These are phyloP conservation scores for Conus ventricosus DNA, from an alignment of 1,140 invertebrate genomes.

Conservation along the genomic window DNA sequence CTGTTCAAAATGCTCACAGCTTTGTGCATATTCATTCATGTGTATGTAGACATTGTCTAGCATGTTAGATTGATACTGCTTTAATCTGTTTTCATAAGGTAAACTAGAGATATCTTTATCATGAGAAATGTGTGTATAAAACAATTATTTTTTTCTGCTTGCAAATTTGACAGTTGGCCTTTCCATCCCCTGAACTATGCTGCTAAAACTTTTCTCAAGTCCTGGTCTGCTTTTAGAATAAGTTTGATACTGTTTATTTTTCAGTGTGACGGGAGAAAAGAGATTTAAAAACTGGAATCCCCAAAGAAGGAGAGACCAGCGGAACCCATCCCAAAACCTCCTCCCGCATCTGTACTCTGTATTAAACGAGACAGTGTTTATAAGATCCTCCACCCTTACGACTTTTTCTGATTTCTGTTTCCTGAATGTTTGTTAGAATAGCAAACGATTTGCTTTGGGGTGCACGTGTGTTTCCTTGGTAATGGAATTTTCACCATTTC, in stretches of 20 bases:
- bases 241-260: constrained; percentile 22
- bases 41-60: no score
- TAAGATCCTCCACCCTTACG: constrained; percentile 64
- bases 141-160: no score
- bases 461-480: constrained; percentile 31
- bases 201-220: no score
- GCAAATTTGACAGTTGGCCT: no score
- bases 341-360: constrained; percentile 54
- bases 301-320: constrained; percentile 40
- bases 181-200: no score
- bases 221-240: neutral
- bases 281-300: constrained; percentile 37
- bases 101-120: no score
- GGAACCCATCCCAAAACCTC: constrained; percentile 49
- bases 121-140: no score
- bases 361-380: constrained; percentile 60
- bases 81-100: no score
- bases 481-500: constrained; percentile 21
- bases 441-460: neutral
- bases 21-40: no score
- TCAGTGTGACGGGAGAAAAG: constrained; percentile 34
- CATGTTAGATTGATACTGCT: no score
- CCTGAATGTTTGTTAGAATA: neutral
- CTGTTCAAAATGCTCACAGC: neutral
- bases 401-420: constrained; percentile 41